Evolutionary conservation across 2,888 invertebrate species (phyloP).

Genomic region (Phytoseiulus persimilis): DNA sequence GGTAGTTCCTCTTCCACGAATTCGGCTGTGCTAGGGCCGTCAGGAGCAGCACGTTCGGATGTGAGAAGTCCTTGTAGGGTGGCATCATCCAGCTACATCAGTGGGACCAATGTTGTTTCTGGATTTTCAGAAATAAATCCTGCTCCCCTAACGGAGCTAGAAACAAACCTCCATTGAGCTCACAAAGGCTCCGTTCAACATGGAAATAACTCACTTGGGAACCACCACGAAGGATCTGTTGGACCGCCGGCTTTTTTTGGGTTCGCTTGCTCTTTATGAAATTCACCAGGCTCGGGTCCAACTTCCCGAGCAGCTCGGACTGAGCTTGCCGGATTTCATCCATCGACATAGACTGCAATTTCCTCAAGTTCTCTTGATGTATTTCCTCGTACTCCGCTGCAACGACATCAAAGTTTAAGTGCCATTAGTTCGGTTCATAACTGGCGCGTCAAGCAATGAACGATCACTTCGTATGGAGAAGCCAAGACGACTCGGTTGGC

Average conservation of each 20-base stretch:
- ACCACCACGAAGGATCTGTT: background rate
- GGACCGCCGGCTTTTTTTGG: background rate
- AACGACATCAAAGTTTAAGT: background rate
- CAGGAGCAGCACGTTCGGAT: background rate
- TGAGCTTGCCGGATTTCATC: conserved; percentile 68
- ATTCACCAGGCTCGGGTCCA: conserved; percentile 62
- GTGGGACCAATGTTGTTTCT: background rate
- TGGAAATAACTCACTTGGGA: conserved; percentile 8
- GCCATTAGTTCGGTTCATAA: background rate
- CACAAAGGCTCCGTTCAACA: background rate
- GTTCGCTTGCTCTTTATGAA: conserved; percentile 54
- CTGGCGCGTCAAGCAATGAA: background rate
- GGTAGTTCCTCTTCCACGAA: conserved; percentile 49
- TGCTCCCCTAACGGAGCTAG: too few species aligned
- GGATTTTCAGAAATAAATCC: too few species aligned
- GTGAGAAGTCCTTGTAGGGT: background rate
- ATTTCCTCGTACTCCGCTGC: conserved; percentile 54
- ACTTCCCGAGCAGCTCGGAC: conserved; percentile 58
- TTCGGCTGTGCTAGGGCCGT: conserved; percentile 41
- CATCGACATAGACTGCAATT: conserved; percentile 61
- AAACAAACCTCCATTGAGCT: too few species aligned
- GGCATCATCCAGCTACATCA: background rate
- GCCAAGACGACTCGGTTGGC: background rate
- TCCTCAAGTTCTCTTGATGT: conserved; percentile 64
- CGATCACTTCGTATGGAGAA: background rate